Evolutionary conservation across 2,113 vertebrate genomes (phyloP).

Genomic region (Centropristis striata): DNA sequence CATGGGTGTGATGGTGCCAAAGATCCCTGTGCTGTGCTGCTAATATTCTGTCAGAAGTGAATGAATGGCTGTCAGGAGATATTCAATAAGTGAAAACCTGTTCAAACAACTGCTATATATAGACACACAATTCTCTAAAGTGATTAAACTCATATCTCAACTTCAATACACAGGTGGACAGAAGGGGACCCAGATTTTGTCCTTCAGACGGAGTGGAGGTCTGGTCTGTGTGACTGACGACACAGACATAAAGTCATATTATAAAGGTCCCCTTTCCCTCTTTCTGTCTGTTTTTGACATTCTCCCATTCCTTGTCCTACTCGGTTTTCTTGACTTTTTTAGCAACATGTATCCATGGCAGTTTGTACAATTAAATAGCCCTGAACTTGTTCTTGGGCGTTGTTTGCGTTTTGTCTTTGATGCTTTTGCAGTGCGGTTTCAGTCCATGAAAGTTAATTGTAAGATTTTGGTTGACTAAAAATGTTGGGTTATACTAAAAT

Average conservation of each 20-base stretch:
- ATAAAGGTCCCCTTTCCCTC: not conserved
- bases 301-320: not conserved
- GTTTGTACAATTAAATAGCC: too few relatives aligned
- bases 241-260: constrained; percentile 17
- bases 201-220: constrained; percentile 50
- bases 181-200: constrained; percentile 34
- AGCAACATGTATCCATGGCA: too few relatives aligned
- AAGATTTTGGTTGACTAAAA: too few relatives aligned
- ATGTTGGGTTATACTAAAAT: too few relatives aligned
- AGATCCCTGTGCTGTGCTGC: constrained; percentile 6
- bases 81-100: constrained; percentile 43
- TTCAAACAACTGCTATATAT: constrained; percentile 36
- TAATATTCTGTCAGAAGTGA: constrained; percentile 39
- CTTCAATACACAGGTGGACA: constrained; percentile 26
- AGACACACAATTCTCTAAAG: constrained; percentile 31
- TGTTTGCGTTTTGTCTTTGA: too few relatives aligned
- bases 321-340: not conserved
- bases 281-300: constrained; percentile 18
- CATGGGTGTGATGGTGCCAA: constrained; percentile 37
- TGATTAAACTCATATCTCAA: constrained; percentile 34
- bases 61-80: constrained; percentile 46
- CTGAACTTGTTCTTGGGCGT: too few relatives aligned
- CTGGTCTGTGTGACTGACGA: constrained; percentile 50
- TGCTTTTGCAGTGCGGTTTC: too few relatives aligned
- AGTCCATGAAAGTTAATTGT: too few relatives aligned